Conservation (phyloP, 2,113 vertebrate genomes). For the Zonotrichia leucophrys region DNA sequence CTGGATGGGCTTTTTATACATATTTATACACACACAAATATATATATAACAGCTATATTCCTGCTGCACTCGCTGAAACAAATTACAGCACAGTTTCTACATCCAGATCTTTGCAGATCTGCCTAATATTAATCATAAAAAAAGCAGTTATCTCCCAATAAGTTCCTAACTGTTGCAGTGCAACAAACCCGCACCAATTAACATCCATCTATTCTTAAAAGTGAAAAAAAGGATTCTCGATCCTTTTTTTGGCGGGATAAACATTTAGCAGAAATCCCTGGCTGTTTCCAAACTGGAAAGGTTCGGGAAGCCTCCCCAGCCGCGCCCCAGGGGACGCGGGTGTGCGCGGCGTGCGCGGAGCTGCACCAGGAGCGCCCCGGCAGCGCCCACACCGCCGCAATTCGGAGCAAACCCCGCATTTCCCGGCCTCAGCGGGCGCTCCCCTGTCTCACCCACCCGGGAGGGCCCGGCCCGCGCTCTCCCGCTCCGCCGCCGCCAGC, state of each 20-base stretch:
- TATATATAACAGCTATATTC: rapidly evolving
- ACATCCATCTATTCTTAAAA: neutral
- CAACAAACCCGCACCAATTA: neutral
- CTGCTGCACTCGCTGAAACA: neutral
- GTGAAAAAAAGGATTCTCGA: rapidly evolving
- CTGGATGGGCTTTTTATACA: neutral
- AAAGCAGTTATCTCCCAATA: neutral
- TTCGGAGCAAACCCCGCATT: neutral
- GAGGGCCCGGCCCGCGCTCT: neutral
- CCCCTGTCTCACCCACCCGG: neutral
- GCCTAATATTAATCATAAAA: neutral
- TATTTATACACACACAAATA: rapidly evolving
- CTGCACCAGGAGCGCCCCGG: neutral
- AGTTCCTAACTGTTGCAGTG: neutral
- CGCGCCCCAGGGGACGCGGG: neutral
- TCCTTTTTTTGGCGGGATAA: rapidly evolving
- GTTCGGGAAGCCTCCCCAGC: neutral
- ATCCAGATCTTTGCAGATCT: neutral
- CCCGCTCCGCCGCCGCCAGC: neutral
- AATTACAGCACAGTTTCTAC: neutral
- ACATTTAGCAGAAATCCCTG: neutral
- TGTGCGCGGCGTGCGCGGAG: neutral
- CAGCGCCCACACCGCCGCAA: neutral
- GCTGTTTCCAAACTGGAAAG: neutral
- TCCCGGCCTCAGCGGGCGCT: neutral